Percentiles rank a stretch among this genome's conserved stretches.
Conservation (phyloP, 2,113 vertebrate species). For the Prunella fulvescens region DNA sequence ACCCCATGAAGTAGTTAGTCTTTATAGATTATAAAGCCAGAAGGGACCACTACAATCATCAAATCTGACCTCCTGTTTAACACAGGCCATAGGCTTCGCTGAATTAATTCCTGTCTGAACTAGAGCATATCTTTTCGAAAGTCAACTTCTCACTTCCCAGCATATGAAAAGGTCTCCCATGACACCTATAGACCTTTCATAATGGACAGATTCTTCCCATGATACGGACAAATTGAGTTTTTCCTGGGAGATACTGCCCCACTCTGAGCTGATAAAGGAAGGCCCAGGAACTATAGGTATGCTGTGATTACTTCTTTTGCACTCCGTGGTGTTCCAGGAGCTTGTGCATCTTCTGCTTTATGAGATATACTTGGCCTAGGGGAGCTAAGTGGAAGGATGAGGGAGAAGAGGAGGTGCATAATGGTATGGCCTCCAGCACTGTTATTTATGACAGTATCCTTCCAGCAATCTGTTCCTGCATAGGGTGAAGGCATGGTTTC, state of each 20-base stretch:
- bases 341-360: conserved; percentile 61
- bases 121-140: conserved; percentile 54
- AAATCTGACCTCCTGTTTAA: conserved; percentile 60
- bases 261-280: conserved; percentile 40
- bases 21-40: conserved; percentile 53
- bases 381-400: conserved; percentile 51
- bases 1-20: not conserved
- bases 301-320: conserved; percentile 53
- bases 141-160: conserved; percentile 64
- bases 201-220: conserved; percentile 43
- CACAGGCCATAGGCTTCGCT: conserved; percentile 17
- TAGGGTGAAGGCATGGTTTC: conserved; percentile 68
- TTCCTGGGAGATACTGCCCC: conserved; percentile 56
- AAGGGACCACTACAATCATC: conserved; percentile 17
- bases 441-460: conserved; percentile 70
- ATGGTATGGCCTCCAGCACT: conserved; percentile 56
- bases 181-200: conserved; percentile 47
- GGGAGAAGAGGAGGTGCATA: conserved; percentile 55
- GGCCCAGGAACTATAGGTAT: conserved; percentile 28
- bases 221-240: conserved; percentile 38
- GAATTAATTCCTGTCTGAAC: conserved; percentile 63
- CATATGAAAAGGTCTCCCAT: conserved; percentile 57
- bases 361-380: conserved; percentile 61
- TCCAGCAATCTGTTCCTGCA: conserved; percentile 59
- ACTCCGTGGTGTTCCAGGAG: conserved; percentile 59